Evolutionary conservation across 1,140 invertebrate species (phyloP), one percentile per base, ranked within the genome.

Genomic region (Drosophila pseudoananassae): DNA sequence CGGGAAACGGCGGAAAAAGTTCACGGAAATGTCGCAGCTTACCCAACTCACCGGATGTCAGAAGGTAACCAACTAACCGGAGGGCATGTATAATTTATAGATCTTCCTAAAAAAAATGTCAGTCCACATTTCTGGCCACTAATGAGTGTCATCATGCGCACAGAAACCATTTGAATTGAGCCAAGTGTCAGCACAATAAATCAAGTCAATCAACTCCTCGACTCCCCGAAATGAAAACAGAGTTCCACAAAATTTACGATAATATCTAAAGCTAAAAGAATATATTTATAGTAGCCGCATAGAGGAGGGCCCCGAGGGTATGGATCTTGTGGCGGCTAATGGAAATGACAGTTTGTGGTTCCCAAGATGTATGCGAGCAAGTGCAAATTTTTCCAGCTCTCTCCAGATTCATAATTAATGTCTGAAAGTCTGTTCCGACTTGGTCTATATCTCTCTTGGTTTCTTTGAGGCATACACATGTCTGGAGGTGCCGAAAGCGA

Each of bases 31-130:
- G 93, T 58, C 93, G 94, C 76, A 95, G 94, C 88, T 92, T 95
- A 80, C 94, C 94, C 43, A 94, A 94, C 84, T 95, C 94, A 57
- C 94, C 94, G 76, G 94, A 95, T 93, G 93, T 94, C 55, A 91
- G 94, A 92, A 94, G 94, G 93, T 94, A 87, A 82, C 23, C 29
- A 36, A 65, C 49, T 36, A 31, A 20, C 29, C 25, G 36, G 45
- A 29, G 54, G 33, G 50, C 52, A 56, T 75, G 46, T 68, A 49
- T 47, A 43, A 38, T 17, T 45, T 57, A 43, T 46, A 46, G 14
- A 17, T 54, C 59, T 50, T 59, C 49, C 54, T 6, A 4, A 29
- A 27, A 71, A 82, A 82, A 76, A 54, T 47, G 55, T 56, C 58
- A 68, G 61, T 43, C 17, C 23, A 57, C 51, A 75, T 74, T 50